Evolutionary conservation across 1,140 invertebrate species (phyloP).

Genomic region (Trachelipus rathkii): DNA sequence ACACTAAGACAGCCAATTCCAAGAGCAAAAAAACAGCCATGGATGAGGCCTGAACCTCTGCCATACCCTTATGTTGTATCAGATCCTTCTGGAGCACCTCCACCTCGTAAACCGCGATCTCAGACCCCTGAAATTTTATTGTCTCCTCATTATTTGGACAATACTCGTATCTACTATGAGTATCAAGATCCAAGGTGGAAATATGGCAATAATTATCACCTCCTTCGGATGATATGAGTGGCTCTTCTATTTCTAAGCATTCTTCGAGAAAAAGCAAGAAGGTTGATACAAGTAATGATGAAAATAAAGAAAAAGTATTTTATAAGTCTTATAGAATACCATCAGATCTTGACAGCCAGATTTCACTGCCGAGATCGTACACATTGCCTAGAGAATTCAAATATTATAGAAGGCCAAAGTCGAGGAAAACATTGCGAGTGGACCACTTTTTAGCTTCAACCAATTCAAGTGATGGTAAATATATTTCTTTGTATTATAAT

Average conservation of each 20-base stretch:
- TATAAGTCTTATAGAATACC: conserved; percentile 58
- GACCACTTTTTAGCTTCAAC: conserved; percentile 69
- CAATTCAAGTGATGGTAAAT: conserved; percentile 74
- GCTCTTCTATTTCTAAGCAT: conserved; percentile 36
- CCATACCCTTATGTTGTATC: conserved; percentile 35
- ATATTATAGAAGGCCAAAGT: conserved; percentile 64
- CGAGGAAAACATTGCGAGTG: conserved; percentile 55
- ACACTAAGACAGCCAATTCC: conserved; percentile 52
- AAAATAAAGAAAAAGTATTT: conserved; percentile 49
- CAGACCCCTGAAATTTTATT: conserved; percentile 71
- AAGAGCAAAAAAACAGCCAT: conserved; percentile 56
- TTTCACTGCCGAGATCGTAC: conserved; percentile 74
- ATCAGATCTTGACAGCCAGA: conserved; percentile 69
- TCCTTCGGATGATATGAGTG: conserved; percentile 43
- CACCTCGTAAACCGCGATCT: conserved; percentile 52
- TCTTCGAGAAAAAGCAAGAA: conserved; percentile 35
- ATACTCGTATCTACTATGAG: conserved; percentile 51
- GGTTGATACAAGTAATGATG: conserved; percentile 28
- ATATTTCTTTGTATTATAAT: neutral
- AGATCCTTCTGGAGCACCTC: conserved; percentile 47
- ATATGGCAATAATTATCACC: conserved; percentile 46
- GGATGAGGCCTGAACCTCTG: conserved; percentile 54
- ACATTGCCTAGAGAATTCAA: conserved; percentile 78
- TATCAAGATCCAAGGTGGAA: conserved; percentile 48
- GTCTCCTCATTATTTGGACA: conserved; percentile 64